These are phyloP conservation scores for Semicossyphus pulcher DNA, from an alignment of 2,113 vertebrate species.

Conservation along the genomic window DNA sequence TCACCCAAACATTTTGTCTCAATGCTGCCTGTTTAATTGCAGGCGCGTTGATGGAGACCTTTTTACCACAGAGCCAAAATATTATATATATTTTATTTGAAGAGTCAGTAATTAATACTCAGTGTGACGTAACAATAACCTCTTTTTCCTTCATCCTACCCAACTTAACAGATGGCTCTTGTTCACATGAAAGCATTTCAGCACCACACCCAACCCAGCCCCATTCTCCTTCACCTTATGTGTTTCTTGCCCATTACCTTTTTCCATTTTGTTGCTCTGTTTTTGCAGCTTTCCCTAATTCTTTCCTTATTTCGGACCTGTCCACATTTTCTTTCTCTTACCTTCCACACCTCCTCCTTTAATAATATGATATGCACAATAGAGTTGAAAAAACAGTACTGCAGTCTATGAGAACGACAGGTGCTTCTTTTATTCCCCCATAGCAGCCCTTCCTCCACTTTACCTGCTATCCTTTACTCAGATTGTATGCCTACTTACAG, in stretches of 20 bases:
- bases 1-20: not conserved
- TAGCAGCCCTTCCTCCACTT: not conserved
- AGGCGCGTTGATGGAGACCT: not conserved
- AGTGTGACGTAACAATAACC: slow-evolving; percentile 26
- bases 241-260: not conserved
- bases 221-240: slow-evolving; percentile 11
- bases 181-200: slow-evolving; percentile 58
- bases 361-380: not conserved
- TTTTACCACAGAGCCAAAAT: slow-evolving; percentile 1
- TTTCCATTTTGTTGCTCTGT: not conserved
- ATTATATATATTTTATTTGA: no score
- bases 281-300: not conserved
- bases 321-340: not conserved
- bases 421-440: not conserved
- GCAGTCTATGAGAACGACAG: no score
- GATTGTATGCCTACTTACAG: not conserved
- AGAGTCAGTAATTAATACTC: slow-evolving; percentile 15
- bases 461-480: not conserved
- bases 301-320: not conserved
- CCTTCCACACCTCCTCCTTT: not conserved
- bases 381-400: not conserved
- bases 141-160: slow-evolving; percentile 15
- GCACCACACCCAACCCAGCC: slow-evolving; percentile 50
- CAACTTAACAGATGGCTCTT: slow-evolving; percentile 61
- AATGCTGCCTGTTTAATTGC: not conserved